Evolutionary conservation across 2,113 vertebrate species (phyloP).

Genomic region (Bujurquina vittata): DNA sequence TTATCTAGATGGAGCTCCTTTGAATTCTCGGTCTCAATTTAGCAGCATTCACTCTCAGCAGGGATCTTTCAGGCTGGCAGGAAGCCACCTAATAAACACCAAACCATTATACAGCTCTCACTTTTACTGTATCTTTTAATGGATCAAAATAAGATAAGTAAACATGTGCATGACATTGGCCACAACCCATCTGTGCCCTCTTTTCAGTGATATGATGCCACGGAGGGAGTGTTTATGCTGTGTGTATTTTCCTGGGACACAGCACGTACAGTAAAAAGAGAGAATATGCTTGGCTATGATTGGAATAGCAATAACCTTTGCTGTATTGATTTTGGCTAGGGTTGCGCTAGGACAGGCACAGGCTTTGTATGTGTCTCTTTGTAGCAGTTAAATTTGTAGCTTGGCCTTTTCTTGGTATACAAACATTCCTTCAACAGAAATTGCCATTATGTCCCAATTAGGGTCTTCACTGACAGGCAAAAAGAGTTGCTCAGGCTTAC

Average conservation of each 20-base stretch:
- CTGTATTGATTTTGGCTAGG: slow-evolving; percentile 75
- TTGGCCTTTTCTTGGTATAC: slow-evolving; percentile 54
- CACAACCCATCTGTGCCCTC: neutral
- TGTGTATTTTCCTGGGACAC: slow-evolving; percentile 38
- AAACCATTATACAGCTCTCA: slow-evolving; percentile 12
- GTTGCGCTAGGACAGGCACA: slow-evolving; percentile 44
- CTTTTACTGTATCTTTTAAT: slow-evolving; percentile 35
- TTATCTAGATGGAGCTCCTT: slow-evolving; percentile 41
- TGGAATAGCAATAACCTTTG: slow-evolving; percentile 77
- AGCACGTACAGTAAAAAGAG: slow-evolving; percentile 56
- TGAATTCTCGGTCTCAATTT: slow-evolving; percentile 52
- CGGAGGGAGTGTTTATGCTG: slow-evolving; percentile 26
- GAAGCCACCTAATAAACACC: slow-evolving; percentile 51
- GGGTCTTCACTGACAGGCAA: neutral
- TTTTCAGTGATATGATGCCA: slow-evolving; percentile 33
- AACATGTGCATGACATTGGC: slow-evolving; percentile 56
- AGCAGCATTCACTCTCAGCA: slow-evolving; percentile 32
- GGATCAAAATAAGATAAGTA: slow-evolving; percentile 47
- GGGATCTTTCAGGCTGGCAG: slow-evolving; percentile 33
- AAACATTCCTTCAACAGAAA: slow-evolving; percentile 44
- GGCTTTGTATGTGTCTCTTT: slow-evolving; percentile 18
- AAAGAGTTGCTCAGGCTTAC: neutral
- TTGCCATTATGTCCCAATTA: slow-evolving; percentile 43
- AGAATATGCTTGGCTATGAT: slow-evolving; percentile 61
- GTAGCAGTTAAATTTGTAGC: slow-evolving; percentile 23